Conservation (phyloP, 2,113 vertebrate species). For the Crypturellus undulatus region DNA sequence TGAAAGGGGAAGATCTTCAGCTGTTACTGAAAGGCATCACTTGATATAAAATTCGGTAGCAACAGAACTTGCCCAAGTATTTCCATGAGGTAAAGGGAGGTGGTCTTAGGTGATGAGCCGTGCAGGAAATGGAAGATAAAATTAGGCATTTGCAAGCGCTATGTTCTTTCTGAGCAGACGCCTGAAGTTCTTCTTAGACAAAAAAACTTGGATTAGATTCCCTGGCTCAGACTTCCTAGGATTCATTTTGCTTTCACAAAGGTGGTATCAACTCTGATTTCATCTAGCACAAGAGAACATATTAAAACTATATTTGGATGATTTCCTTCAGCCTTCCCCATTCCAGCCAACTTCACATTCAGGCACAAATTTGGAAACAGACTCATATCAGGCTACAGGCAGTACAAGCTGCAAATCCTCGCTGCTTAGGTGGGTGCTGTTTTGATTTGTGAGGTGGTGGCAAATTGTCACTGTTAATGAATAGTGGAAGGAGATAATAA, state of each 20-base stretch:
- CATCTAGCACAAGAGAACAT: neutral
- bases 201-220: neutral
- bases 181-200: neutral
- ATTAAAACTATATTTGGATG: neutral
- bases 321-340: neutral
- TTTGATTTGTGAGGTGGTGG: neutral
- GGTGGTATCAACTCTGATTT: neutral
- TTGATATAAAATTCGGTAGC: neutral
- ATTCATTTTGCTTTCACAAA: neutral
- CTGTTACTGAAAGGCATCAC: neutral
- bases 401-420: neutral
- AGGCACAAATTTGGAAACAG: constrained; percentile 13
- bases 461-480: neutral
- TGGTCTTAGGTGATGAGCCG: neutral
- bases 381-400: neutral
- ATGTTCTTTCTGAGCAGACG: neutral
- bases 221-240: neutral
- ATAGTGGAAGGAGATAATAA: neutral
- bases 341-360: neutral
- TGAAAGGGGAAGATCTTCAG: neutral
- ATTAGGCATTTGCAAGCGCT: neutral
- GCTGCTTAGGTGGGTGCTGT: neutral
- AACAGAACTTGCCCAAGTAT: neutral
- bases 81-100: neutral
- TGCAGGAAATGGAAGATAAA: neutral